phyloP scores from a whole-genome alignment of 2,797 vertebrate genomes.

The Bryconaethiops microstoma region DNA sequence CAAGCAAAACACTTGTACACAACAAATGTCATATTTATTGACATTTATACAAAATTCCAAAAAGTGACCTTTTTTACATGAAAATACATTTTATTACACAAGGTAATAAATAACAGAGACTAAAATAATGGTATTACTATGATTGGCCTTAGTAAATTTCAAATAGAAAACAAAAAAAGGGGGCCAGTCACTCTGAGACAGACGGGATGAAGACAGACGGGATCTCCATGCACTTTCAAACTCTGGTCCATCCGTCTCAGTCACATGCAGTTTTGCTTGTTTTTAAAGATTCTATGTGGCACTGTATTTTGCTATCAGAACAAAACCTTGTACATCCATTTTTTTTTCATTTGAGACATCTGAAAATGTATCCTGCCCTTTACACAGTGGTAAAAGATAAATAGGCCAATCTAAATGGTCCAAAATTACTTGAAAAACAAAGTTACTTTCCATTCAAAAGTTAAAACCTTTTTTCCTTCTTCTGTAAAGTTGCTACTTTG shows the following conservation, averaged over 20 bases:
- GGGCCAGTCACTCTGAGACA: slow-evolving; percentile 1
- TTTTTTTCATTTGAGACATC: too few species aligned
- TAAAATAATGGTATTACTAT: slow-evolving; percentile 76
- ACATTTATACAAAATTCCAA: slow-evolving; percentile 61
- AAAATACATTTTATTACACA: slow-evolving; percentile 93
- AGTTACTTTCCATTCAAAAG: too few species aligned
- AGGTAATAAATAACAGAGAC: slow-evolving; percentile 86
- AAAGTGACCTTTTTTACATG: slow-evolving; percentile 69
- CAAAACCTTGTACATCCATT: too few species aligned
- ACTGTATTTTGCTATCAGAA: neutral
- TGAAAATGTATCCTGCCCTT: too few species aligned
- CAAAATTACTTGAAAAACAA: too few species aligned
- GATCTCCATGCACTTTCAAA: slow-evolving; percentile 82
- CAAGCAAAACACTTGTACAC: slow-evolving; percentile 51
- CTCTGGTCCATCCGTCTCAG: slow-evolving; percentile 72
- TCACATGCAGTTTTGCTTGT: slow-evolving; percentile 83
- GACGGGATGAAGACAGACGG: slow-evolving; percentile 67
- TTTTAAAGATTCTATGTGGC: slow-evolving; percentile 46
- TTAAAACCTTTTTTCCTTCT: too few species aligned
- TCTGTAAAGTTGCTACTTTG: too few species aligned
- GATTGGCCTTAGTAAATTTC: slow-evolving; percentile 49
- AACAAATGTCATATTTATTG: slow-evolving; percentile 64
- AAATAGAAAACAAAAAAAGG: slow-evolving; percentile 38
- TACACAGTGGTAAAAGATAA: too few species aligned
- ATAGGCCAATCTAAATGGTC: too few species aligned